Base-by-base conservation (phyloP, 2,113 vertebrate genomes). In the Zapus hudsonius region DNA sequence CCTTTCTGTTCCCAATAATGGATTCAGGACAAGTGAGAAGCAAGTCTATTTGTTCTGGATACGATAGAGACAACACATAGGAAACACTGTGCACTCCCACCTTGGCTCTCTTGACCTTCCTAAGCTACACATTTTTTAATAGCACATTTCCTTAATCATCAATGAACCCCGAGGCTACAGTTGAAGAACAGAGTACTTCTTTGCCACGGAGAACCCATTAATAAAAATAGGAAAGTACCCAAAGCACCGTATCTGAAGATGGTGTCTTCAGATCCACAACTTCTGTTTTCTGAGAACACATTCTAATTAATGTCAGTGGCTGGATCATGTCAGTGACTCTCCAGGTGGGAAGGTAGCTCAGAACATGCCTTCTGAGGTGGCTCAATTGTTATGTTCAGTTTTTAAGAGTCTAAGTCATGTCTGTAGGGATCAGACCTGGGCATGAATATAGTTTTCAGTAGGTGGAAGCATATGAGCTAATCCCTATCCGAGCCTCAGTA, bases 401-500 rank as follows among this genome's bases (percentile, higher is more conserved):
- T 92, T 82, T 86, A 12, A 40, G 92, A 74, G 72, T 86, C 27
- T 85, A 31, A 94, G 63, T 74, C n/a, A 87, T 36, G 40, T 85
- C 44, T 93, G 22, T 66, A 66, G 40, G 22, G 52, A 8, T 36
- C 16, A 78, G 69, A 19, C 63, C 42, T 27, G n/a, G 33, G 33
- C 57, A 4, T 55, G 47, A 87, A 78, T 52, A 67, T 29, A 93
- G 38, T 59, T 25, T 16, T 84, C 67, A 81, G 15, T 10, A 57
- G 23, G 33, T 16, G 47, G 33, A 84, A 47, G 52, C 81, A 79
- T 22, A 31, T 44, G 22, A 84, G 78, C 12, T 44, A 81, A 70
- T 4, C 81, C 25, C 64, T 64, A 9, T 66, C 38, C 42, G 25
- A 82, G 38, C 5, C 38, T 93, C 61, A 36, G 36, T 66, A 84